Evolutionary conservation across 92 coral and sea anemone species (phyloP), one percentile per base, ranked within the genome.

Genomic region (Palythoa grandis): DNA sequence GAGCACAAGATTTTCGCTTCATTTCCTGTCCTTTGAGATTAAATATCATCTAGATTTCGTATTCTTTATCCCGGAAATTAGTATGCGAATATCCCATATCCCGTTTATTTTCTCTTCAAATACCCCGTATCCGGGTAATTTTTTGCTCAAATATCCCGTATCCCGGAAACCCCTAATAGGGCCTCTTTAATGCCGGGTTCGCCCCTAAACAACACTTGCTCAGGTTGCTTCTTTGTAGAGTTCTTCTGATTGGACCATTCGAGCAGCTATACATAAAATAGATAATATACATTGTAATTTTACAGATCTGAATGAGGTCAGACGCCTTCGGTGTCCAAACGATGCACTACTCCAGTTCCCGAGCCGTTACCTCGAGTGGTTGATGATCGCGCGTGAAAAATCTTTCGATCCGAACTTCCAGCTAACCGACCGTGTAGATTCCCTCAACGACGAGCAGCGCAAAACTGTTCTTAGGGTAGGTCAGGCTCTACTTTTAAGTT

Each of bases 291-390:
- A 52, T 76, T 20, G 13, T 38, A 37, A 5, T 48, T 23, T 68
- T 25, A 50, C 73, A 80, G 85, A 80, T 43, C 56, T 4, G 60
- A 80, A 80, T 68, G 85, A 80, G 19, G 14, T 66, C 2, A 80
- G 47, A 12, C 85, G 85, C 74, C 8, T 53, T n/a, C 20, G 1
- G 29, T 93, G 96, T 19, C 29, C 87, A 38, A 84, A 77, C 16
- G 24, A 16, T 13, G 17, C 73, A 1, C 37, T 91, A 17, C 69
- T 91, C 47, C 95, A 92, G 87, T 94, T 94, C 65, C 98, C 98
- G 19, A 61, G 60, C 52, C 98, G 98, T 6, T 94, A 89, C 72
- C 84, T 94, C 56, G 98, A 94, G 67, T 94, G 98, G 98, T 70
- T 94, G 17, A 88, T 89, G 88, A 86, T 94, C 63, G 91, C 95